These are phyloP conservation scores for Denticeps clupeoides DNA, from an alignment of 2,797 vertebrate genomes.

Conservation along the genomic window DNA sequence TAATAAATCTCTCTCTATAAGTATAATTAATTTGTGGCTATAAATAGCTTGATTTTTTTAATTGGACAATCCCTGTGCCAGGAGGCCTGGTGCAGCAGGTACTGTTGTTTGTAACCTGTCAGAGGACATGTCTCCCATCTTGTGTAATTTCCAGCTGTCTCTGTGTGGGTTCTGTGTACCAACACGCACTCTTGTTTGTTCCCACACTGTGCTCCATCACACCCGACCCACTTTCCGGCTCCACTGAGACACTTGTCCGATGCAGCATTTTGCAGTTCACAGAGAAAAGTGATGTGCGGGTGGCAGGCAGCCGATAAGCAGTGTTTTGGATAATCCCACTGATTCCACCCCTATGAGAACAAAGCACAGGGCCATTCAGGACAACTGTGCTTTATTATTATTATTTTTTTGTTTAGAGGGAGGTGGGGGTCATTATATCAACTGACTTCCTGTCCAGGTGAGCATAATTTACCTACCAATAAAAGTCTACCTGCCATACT, in stretches of 20 bases:
- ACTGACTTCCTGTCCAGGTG: not conserved
- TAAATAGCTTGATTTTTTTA: too few relatives aligned
- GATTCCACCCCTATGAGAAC: too few relatives aligned
- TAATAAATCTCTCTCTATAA: too few relatives aligned
- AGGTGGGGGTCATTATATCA: not conserved
- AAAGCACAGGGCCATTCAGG: too few relatives aligned
- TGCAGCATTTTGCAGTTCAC: conserved; percentile 11
- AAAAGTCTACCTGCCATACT: conserved; percentile 1
- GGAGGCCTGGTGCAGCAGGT: too few relatives aligned
- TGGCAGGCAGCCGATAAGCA: conserved; percentile 7
- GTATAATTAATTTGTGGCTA: too few relatives aligned
- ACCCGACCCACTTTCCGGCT: conserved; percentile 22
- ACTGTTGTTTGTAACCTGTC: too few relatives aligned
- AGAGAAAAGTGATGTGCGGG: conserved; percentile 14
- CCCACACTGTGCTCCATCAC: not conserved
- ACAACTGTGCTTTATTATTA: too few relatives aligned
- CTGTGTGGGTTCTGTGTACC: not conserved
- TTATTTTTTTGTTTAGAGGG: too few relatives aligned
- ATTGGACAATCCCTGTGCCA: too few relatives aligned
- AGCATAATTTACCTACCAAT: conserved; percentile 1
- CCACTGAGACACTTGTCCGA: conserved; percentile 8
- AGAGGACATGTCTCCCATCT: too few relatives aligned
- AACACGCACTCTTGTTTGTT: not conserved
- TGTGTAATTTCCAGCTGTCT: too few relatives aligned
- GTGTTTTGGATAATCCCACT: not conserved